phyloP scores from a whole-genome alignment of 2,888 invertebrate genomes.

The Digitonthophagus gazella region DNA sequence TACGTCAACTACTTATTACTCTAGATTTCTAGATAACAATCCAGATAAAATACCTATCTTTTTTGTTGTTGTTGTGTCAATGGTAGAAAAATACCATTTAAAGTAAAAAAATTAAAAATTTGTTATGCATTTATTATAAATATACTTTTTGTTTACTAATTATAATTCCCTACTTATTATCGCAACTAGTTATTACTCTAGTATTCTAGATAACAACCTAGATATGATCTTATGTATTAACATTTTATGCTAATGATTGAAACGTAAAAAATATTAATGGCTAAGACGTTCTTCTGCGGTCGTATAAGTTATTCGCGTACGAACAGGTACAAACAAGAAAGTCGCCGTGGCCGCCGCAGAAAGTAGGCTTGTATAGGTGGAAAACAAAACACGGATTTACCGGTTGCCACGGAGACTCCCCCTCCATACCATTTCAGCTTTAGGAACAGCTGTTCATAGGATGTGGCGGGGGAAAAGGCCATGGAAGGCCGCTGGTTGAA shows the following conservation, averaged over 20 bases:
- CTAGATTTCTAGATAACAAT: too few species aligned
- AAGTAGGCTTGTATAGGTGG: not conserved
- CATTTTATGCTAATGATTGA: not conserved
- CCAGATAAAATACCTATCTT: too few species aligned
- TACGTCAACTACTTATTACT: too few species aligned
- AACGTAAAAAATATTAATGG: not conserved
- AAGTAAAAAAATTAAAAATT: too few species aligned
- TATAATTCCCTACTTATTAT: too few species aligned
- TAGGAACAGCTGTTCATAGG: constrained; percentile 44
- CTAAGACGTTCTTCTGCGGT: not conserved
- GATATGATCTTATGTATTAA: not conserved
- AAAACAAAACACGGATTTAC: constrained; percentile 19
- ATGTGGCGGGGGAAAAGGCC: constrained; percentile 46
- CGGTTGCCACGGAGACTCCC: constrained; percentile 15
- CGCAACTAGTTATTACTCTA: not conserved
- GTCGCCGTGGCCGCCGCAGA: not conserved
- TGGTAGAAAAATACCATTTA: too few species aligned
- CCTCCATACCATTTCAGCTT: not conserved
- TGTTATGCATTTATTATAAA: too few species aligned
- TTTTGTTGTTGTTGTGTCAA: too few species aligned
- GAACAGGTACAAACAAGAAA: not conserved
- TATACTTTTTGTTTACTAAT: too few species aligned
- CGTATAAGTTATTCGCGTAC: not conserved
- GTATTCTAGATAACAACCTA: not conserved
- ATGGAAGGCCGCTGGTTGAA: constrained; percentile 44